Conservation (phyloP, 1,140 invertebrate genomes). For the Metaphire vulgaris region DNA sequence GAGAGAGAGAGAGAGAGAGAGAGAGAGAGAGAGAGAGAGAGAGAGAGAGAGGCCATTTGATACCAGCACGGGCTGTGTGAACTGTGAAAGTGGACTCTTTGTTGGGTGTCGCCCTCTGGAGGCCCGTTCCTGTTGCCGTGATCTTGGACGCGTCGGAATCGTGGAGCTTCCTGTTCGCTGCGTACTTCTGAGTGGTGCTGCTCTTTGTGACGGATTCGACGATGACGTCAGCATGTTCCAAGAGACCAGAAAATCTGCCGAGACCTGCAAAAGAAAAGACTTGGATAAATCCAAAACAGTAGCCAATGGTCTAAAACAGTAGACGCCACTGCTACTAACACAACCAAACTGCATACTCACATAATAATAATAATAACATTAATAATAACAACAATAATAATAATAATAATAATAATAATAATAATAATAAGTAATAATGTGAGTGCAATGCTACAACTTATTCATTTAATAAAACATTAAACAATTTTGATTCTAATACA, state of each 20-base stretch:
- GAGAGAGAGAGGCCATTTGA: slow-evolving; percentile 38
- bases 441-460: no score
- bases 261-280: slow-evolving; percentile 33
- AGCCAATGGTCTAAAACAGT: no score
- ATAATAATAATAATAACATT: background rate
- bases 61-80: slow-evolving; percentile 79
- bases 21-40: background rate
- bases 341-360: background rate
- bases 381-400: background rate
- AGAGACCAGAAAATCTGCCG: slow-evolving; percentile 38
- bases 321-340: no score
- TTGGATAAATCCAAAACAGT: no score
- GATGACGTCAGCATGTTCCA: slow-evolving; percentile 59
- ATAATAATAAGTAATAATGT: no score
- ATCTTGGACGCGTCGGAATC: slow-evolving; percentile 87
- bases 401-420: background rate
- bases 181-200: slow-evolving; percentile 53
- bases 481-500: no score
- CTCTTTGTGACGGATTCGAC: slow-evolving; percentile 88
- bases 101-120: slow-evolving; percentile 87
- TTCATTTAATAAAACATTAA: no score
- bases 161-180: slow-evolving; percentile 65
- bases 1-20: background rate
- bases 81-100: slow-evolving; percentile 90
- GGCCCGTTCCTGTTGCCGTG: slow-evolving; percentile 82